Percentiles rank a stretch among this genome's conserved stretches.
Evolutionary conservation across 1,140 invertebrate genomes (phyloP).

Genomic region (Drosophila ficusphila): DNA sequence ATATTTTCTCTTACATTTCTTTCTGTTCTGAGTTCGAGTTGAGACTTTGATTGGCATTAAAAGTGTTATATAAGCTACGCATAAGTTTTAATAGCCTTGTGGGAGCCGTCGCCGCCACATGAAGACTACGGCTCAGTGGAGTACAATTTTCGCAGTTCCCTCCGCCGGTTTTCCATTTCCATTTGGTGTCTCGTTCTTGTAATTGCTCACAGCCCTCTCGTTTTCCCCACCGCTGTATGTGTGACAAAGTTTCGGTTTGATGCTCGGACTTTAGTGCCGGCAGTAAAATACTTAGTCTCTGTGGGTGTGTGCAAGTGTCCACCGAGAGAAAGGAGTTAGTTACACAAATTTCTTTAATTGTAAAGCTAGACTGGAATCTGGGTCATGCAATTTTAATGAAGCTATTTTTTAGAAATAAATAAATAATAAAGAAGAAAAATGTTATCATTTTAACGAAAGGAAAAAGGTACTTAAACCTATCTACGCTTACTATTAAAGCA

Average conservation of each 20-base stretch:
- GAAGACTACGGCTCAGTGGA: constrained; percentile 5
- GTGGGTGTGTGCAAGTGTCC: constrained; percentile 1
- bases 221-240: neutral
- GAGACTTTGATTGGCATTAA: constrained; percentile 74
- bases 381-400: no score
- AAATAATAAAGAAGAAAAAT: no score
- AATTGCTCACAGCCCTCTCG: constrained; percentile 49
- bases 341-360: no score
- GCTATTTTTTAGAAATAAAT: no score
- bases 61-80: constrained; percentile 72
- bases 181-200: constrained; percentile 52
- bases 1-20: constrained; percentile 5
- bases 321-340: neutral
- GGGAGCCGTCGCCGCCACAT: constrained; percentile 16
- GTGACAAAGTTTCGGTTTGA: constrained; percentile 72
- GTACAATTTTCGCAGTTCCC: constrained; percentile 24
- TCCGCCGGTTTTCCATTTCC: constrained; percentile 50
- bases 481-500: no score
- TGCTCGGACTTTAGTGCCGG: constrained; percentile 62
- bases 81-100: constrained; percentile 72
- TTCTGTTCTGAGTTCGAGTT: constrained; percentile 36
- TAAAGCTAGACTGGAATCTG: no score
- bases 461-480: no score
- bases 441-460: no score
- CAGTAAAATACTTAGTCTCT: constrained; percentile 71